Evolutionary conservation across 2,888 invertebrate species (phyloP).

Genomic region (Cloeon dipterum): DNA sequence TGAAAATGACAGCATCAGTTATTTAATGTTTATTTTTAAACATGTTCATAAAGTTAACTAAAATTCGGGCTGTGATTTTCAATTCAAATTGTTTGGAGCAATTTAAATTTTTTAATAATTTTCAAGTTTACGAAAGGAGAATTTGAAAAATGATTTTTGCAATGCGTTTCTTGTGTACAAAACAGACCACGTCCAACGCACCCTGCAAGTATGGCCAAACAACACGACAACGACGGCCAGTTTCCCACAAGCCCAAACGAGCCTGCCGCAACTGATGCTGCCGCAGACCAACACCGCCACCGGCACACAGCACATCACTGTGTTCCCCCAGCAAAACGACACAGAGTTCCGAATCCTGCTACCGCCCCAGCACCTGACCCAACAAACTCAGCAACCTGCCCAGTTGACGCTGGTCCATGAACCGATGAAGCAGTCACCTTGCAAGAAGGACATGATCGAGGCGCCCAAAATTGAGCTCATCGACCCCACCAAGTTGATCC

Average conservation of each 20-base stretch:
- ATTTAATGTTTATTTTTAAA: too few relatives aligned
- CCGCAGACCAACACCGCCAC: slow-evolving; percentile 13
- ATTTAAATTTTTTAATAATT: too few relatives aligned
- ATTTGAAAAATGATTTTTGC: slow-evolving; percentile 7
- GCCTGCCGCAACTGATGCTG: slow-evolving; percentile 26
- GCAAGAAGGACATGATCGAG: background rate
- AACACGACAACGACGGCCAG: slow-evolving; percentile 20
- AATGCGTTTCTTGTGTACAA: too few relatives aligned
- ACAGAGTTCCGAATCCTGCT: slow-evolving; percentile 1
- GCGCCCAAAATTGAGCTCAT: background rate
- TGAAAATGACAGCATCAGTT: too few relatives aligned
- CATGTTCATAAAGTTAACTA: too few relatives aligned
- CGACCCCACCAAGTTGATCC: background rate
- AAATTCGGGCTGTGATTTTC: too few relatives aligned
- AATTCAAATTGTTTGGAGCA: too few relatives aligned
- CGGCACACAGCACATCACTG: slow-evolving; percentile 34
- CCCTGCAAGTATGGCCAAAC: slow-evolving; percentile 15
- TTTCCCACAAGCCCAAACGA: slow-evolving; percentile 20
- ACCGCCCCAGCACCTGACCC: background rate
- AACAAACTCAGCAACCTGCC: background rate
- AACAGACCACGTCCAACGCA: slow-evolving; percentile 42
- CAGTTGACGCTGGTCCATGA: background rate
- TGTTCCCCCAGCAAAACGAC: background rate
- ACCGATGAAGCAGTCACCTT: too few relatives aligned
- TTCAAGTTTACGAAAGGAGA: too few relatives aligned